Conservation (phyloP, 1,140 invertebrate species). For the Drosophila trapezifrons region DNA sequence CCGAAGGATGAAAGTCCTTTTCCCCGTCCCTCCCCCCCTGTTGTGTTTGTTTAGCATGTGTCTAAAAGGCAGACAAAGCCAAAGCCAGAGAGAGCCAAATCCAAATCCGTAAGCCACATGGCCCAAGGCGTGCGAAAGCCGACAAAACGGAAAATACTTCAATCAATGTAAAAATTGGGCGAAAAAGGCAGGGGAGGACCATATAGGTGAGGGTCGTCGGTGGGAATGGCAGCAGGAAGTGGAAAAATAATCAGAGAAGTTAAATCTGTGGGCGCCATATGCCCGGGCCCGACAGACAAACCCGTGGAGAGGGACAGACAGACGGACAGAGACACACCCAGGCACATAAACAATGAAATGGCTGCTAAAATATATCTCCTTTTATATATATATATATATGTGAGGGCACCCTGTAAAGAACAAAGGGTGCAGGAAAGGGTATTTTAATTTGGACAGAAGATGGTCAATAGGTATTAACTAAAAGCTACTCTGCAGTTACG, state of each 20-base stretch:
- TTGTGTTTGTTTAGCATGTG: constrained; percentile 73
- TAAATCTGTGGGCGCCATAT: constrained; percentile 76
- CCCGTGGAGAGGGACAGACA: constrained; percentile 11
- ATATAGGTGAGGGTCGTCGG: constrained; percentile 6
- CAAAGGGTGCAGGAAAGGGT: constrained; percentile 15
- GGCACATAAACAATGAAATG: constrained; percentile 76
- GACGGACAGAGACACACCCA: constrained; percentile 47
- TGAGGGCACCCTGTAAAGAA: constrained; percentile 50
- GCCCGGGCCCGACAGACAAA: constrained; percentile 27
- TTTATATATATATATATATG: constrained; percentile 20
- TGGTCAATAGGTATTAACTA: too few relatives aligned
- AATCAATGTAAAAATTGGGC: constrained; percentile 78
- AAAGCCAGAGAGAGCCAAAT: constrained; percentile 64
- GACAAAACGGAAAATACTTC: constrained; percentile 76
- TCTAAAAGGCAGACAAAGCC: constrained; percentile 68
- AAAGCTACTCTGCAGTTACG: too few relatives aligned
- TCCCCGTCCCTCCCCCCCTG: background rate
- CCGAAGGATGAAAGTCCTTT: constrained; percentile 39
- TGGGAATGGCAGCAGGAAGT: constrained; percentile 44
- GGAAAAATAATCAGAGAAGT: constrained; percentile 79
- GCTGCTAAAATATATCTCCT: constrained; percentile 65
- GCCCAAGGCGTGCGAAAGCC: constrained; percentile 72
- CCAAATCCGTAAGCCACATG: constrained; percentile 72
- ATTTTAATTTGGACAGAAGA: background rate
- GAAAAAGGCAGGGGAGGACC: constrained; percentile 2